Evolutionary conservation across 2,113 vertebrate species (phyloP), one percentile per base, ranked within the genome.

Genomic region (Tricholaema leucomelas): DNA sequence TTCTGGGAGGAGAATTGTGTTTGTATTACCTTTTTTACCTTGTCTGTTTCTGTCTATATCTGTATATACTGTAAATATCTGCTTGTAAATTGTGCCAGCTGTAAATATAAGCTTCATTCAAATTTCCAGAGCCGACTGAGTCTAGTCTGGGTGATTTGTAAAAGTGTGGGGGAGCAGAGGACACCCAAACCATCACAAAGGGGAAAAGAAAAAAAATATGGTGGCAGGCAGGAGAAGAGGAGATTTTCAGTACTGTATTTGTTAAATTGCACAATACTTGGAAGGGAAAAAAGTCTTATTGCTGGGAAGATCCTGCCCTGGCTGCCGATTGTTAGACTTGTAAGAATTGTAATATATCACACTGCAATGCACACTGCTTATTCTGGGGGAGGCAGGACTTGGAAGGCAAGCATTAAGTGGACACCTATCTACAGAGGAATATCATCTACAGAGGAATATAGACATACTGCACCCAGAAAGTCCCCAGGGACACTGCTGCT

Each of bases 311-410:
- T 33, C 59, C 59, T 80, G 54, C 20, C 58, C 27, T 76, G 42
- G 21, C 21, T 66, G 12, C 36, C 50, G 52, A 56, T 25, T 67
- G 8, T 35, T 58, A 42, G 72, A 76, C n/a, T 4, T 24, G 5
- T 3, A 46, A 36, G 28, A 75, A 17, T 67, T 82, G 13, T 30
- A 85, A 63, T 33, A 63, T 3, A 1, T 12, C 38, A 24, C 11
- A 38, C 0, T 1, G 0, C 76, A 65, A 15, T 5, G 5, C 0
- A 0, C 73, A 69, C 15, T 83, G 46, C 44, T 77, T 74, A 10
- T 74, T 74, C 33, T 7, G 18, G 44, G n/a, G 3, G 20, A 70
- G 14, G 12, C 12, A 23, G 17, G 36, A 15, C 28, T 20, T 31
- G 17, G 31, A 23, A 60, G 60, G n/a, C 4, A 54, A 77, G 14